A percentile compares a stretch with the other conserved stretches of the same genome.
Evolutionary conservation across 2,797 vertebrate species (phyloP).

Genomic region (Malurus splendens): DNA sequence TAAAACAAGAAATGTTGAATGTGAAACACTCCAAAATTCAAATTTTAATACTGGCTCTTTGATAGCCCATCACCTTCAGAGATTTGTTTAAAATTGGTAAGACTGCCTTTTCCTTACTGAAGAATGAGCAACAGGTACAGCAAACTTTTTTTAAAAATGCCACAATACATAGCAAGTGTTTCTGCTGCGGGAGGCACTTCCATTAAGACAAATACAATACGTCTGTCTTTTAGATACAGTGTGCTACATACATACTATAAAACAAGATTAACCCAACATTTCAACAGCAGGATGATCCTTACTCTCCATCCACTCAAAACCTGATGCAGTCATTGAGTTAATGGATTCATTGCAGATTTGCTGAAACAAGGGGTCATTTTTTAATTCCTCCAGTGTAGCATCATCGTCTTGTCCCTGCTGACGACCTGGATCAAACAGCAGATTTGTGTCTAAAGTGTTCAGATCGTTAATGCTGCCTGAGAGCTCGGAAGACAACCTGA

Average conservation of each 20-base stretch:
- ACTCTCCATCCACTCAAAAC: conserved; percentile 97
- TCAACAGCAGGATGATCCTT: conserved; percentile 98
- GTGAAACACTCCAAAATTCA: conserved; percentile 59
- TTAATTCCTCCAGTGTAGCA: conserved; percentile 87
- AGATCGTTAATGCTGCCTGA: conserved; percentile 94
- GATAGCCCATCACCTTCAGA: conserved; percentile 71
- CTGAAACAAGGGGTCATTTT: conserved; percentile 93
- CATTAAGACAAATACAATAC: conserved; percentile 84
- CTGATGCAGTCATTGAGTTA: conserved; percentile 81
- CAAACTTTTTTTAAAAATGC: conserved; percentile 77
- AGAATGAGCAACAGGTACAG: conserved; percentile 73
- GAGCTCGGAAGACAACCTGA: conserved; percentile 92
- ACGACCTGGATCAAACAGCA: conserved; percentile 93
- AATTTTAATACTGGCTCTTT: conserved; percentile 72
- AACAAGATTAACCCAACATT: conserved; percentile 91
- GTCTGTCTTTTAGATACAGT: conserved; percentile 85
- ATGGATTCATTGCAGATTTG: conserved; percentile 91
- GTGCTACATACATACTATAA: conserved; percentile 84
- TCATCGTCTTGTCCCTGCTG: conserved; percentile 92
- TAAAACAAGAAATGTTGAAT: conserved; percentile 49
- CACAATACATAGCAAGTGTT: conserved; percentile 81
- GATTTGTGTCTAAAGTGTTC: conserved; percentile 91
- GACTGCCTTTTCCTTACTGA: conserved; percentile 72
- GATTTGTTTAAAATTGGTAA: conserved; percentile 61
- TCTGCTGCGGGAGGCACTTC: conserved; percentile 90